phyloP scores from a whole-genome alignment of 1,140 invertebrate species.

The Neuroterus valhalla region DNA sequence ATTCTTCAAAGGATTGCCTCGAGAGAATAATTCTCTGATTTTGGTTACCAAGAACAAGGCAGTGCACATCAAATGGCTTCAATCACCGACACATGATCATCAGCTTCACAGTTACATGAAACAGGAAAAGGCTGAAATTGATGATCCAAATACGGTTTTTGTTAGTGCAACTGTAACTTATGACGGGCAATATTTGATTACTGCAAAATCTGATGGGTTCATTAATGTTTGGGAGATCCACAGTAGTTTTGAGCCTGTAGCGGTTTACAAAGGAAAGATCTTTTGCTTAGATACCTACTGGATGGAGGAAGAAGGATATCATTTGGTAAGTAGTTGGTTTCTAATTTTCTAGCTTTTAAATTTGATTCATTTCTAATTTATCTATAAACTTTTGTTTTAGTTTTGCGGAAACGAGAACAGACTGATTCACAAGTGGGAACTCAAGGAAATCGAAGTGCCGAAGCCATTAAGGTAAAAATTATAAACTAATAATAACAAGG shows the following conservation, averaged over 20 bases:
- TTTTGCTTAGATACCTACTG: conserved; percentile 68
- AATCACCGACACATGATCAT: conserved; percentile 39
- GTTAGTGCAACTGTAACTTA: conserved; percentile 67
- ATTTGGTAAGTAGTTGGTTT: conserved; percentile 56
- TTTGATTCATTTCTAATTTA: conserved; percentile 19
- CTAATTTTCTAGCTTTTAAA: conserved; percentile 23
- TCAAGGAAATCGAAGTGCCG: conserved; percentile 56
- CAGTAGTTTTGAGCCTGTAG: conserved; percentile 54
- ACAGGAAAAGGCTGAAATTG: conserved; percentile 49
- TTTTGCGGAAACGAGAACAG: conserved; percentile 66
- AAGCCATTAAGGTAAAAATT: conserved; percentile 50
- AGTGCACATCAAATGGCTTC: conserved; percentile 61
- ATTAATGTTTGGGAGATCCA: conserved; percentile 62
- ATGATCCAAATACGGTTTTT: conserved; percentile 52
- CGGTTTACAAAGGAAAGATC: conserved; percentile 64
- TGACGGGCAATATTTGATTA: conserved; percentile 66
- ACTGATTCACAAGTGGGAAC: conserved; percentile 66
- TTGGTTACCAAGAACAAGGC: conserved; percentile 53
- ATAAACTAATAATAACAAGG: neutral
- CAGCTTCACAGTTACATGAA: conserved; percentile 61
- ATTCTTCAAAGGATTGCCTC: conserved; percentile 9
- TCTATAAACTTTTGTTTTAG: conserved; percentile 40
- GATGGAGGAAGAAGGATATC: conserved; percentile 59
- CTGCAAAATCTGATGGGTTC: conserved; percentile 63
- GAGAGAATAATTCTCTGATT: conserved; percentile 18